Conservation (phyloP, 2,113 vertebrate genomes). For the Oostethus manadensis region DNA sequence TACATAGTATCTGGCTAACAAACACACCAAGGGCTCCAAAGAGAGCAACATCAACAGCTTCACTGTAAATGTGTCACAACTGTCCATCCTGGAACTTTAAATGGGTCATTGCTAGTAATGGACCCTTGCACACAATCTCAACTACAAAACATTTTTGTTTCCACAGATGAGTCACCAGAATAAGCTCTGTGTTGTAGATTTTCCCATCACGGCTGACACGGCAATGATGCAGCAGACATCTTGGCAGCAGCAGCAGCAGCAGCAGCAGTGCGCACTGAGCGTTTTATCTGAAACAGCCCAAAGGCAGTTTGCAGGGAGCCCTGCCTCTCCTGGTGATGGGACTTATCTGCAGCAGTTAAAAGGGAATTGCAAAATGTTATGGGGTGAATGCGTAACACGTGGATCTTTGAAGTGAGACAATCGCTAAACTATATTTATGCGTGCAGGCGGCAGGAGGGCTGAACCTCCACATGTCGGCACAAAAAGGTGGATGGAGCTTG, state of each 20-base stretch:
- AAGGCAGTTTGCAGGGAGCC: constrained; percentile 34
- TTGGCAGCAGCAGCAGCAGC: constrained; percentile 3
- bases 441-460: background rate
- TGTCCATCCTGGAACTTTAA: constrained; percentile 17
- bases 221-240: constrained; percentile 1
- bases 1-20: constrained; percentile 28
- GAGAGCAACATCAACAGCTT: constrained; percentile 31
- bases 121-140: background rate
- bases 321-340: constrained; percentile 39
- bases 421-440: constrained; percentile 31
- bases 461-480: background rate
- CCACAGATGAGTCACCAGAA: background rate
- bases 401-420: constrained; percentile 53
- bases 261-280: background rate
- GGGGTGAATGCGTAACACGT: constrained; percentile 39
- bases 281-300: constrained; percentile 47
- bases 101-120: background rate
- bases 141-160: background rate
- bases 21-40: constrained; percentile 43
- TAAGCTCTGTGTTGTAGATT: constrained; percentile 16
- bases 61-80: background rate
- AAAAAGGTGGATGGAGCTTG: background rate
- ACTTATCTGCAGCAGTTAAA: constrained; percentile 44
- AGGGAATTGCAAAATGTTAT: constrained; percentile 26
- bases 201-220: constrained; percentile 13